Evolutionary conservation across 2,888 invertebrate genomes (phyloP), one percentile per base, ranked within the genome.

Genomic region (Trissolcus brochymenae): DNA sequence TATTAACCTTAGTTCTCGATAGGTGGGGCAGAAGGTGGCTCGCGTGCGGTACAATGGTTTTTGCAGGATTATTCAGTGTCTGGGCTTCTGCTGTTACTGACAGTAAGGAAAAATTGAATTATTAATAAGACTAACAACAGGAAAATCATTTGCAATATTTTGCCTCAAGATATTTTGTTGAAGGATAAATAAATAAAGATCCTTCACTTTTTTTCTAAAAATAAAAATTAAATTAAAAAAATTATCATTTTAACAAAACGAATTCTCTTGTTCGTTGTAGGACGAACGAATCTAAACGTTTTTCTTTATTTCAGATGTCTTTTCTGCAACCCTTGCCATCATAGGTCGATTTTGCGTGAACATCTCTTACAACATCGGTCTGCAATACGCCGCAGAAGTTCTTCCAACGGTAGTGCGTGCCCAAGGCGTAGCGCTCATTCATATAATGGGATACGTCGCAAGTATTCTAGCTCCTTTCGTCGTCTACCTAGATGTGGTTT

Each of bases 331-430:
- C 0, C 89, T 96, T 61, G 96, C 96, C 6, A 95, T 97, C 76
- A 90, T 94, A 75, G 96, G 96, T 3, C 90, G 96, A 16, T 96
- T 96, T 81, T 94, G 95, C 78, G 94, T 96, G 11, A 96, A 96
- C 87, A 95, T 96, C 60, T 95, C 96, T 0, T 96, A 96, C 89
- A 96, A 96, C 88, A 96, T 96, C 79, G 96, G 96, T 0, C 91
- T 96, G 0, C 96, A 96, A 82, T 97, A 96, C 88, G 96, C 96
- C 0, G 96, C 96, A 0, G 96, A 97, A 86, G 89, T 97, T 13
- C 87, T 96, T 9, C 96, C 96, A 0, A 97, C 96, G 0, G 96
- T 96, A 0, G 95, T 97, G 0, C 88, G 96, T 53, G 96, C 95
- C 0, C 96, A 96, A 86, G 96, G 96, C 0, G 95, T 96, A 0